Percentiles rank a stretch among this genome's conserved stretches.
Conservation (phyloP, 2,888 invertebrate species). For the Cylindroiulus punctatus region DNA sequence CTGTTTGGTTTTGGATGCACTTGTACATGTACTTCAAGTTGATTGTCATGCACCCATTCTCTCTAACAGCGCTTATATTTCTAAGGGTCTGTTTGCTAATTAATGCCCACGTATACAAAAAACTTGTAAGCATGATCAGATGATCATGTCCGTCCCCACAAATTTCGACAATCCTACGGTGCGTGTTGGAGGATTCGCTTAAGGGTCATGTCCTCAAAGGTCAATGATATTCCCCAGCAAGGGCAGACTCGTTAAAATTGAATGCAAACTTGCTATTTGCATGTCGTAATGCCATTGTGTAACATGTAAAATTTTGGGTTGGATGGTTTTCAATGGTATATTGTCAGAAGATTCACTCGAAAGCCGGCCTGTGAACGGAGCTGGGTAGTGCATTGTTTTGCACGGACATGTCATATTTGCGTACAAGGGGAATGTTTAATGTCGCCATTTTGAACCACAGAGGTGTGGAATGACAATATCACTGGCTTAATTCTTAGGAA, state of each 20-base stretch:
- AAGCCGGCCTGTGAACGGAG: background rate
- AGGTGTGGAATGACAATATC: background rate
- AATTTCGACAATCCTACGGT: background rate
- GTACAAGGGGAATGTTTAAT: background rate
- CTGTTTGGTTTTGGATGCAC: too few relatives aligned
- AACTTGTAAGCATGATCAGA: too few relatives aligned
- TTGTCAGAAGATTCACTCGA: background rate
- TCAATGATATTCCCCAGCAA: background rate
- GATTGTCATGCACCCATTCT: too few relatives aligned
- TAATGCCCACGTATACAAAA: too few relatives aligned
- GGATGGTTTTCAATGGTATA: slow-evolving; percentile 3
- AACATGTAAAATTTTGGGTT: background rate
- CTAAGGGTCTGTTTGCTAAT: too few relatives aligned
- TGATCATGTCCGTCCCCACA: background rate
- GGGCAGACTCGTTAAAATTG: slow-evolving; percentile 27
- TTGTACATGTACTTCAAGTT: too few relatives aligned
- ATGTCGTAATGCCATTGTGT: slow-evolving; percentile 16
- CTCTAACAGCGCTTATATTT: too few relatives aligned
- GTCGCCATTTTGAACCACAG: background rate
- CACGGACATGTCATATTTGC: slow-evolving; percentile 6
- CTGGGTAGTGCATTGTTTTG: background rate
- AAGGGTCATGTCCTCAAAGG: background rate
- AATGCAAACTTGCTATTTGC: background rate
- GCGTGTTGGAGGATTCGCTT: slow-evolving; percentile 6
- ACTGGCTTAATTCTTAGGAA: background rate